Evolutionary conservation across 92 coral and sea anemone genomes (phyloP), one percentile per base, ranked within the genome.

Genomic region (Zoanthus sansibaricus): DNA sequence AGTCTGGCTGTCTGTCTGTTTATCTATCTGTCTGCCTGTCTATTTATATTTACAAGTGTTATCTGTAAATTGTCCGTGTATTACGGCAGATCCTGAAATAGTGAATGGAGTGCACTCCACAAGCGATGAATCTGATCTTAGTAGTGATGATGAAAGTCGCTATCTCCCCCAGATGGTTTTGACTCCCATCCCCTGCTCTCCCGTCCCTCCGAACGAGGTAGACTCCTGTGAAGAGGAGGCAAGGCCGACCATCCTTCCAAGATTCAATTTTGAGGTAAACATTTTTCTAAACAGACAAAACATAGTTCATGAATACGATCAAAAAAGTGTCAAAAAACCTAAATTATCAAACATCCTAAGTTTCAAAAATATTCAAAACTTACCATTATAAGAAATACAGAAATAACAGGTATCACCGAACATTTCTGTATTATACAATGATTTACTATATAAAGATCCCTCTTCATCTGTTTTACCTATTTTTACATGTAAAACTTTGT

Each of bases 131-230:
- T 68, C 89, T 16, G 98, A 91, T 15, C 93, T 88, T 64, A 94
- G 98, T 77, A 94, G 98, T 46, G 98, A 94, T 61, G 98, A 94
- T 15, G 98, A 94, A 71, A 69, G 76, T 74, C 95, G 98, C 21
- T 94, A 94, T 88, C 98, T 94, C 55, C 98, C 98, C n/a, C 98
- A 94, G 86, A 94, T 94, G 98, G 98, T 93, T 18, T 89, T 94
- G 32, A 94, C 98, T 21, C 98, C 98, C 58, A 83, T 91, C 76
- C 98, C 98, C 33, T 90, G 47, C 79, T 88, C 98, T 9, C 95
- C 98, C 33, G 87, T 94, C 15, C 95, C 95, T n/a, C 89, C 94
- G n/a, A 90, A 88, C 18, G 98, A 93, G 31, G 76, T 54, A 69
- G 77, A 83, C 16, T 72, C 78, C 6, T 51, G 84, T 4, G 56